Conservation (phyloP, 2,888 invertebrate genomes). For the Apocheima hispidaria region DNA sequence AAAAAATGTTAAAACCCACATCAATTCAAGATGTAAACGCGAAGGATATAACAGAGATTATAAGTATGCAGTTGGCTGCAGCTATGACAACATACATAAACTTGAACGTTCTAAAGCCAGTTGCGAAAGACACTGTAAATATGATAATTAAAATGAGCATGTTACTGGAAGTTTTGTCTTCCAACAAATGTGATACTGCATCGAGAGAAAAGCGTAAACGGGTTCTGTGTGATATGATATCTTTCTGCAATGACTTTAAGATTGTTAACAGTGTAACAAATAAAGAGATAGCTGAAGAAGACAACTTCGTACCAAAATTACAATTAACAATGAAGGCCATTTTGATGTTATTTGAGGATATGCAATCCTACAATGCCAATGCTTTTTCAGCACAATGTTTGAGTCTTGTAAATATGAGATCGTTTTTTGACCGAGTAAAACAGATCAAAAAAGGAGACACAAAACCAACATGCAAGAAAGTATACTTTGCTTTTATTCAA, state of each 20-base stretch:
- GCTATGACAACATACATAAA: conserved; percentile 36
- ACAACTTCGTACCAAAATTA: conserved; percentile 16
- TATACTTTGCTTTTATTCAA: conserved; percentile 32
- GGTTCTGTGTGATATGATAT: conserved; percentile 17
- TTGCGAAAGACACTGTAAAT: conserved; percentile 23
- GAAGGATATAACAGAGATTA: conserved; percentile 29
- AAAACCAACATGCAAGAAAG: conserved; percentile 30
- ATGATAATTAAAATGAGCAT: conserved; percentile 32
- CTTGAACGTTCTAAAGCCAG: conserved; percentile 15
- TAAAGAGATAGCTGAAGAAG: not conserved
- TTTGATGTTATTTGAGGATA: conserved; percentile 17
- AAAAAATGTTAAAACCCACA: conserved; percentile 22
- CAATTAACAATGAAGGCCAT: conserved; percentile 19
- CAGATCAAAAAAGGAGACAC: conserved; percentile 21
- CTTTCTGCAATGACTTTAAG: conserved; percentile 20
- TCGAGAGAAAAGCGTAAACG: not conserved
- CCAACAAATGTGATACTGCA: conserved; percentile 15
- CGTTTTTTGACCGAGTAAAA: conserved; percentile 29
- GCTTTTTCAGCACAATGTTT: conserved; percentile 27
- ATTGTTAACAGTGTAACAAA: not conserved
- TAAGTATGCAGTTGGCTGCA: conserved; percentile 35
- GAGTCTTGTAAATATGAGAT: conserved; percentile 12
- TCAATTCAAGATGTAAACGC: conserved; percentile 21
- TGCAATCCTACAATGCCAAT: conserved; percentile 1
- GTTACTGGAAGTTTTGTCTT: conserved; percentile 25